Evolutionary conservation across 2,113 vertebrate species (phyloP).

Genomic region (Antigone vipio): DNA sequence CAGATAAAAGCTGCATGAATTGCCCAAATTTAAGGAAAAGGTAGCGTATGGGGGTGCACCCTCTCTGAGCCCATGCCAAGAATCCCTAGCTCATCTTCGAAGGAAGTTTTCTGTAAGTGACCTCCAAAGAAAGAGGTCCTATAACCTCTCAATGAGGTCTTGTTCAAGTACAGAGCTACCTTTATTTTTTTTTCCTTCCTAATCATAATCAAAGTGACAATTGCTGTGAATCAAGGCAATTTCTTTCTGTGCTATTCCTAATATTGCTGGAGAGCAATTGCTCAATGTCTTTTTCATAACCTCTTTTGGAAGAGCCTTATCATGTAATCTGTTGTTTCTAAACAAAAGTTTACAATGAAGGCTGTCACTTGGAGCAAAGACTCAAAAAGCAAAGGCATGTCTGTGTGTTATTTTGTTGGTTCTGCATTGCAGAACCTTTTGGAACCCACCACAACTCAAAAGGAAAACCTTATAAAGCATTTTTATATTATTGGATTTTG

Average conservation of each 20-base stretch:
- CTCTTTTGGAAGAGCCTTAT: constrained; percentile 40
- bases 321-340: constrained; percentile 43
- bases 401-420: not conserved
- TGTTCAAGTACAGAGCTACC: not conserved
- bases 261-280: constrained; percentile 29
- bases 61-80: not conserved
- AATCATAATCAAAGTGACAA: not conserved
- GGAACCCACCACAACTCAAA: constrained; percentile 3
- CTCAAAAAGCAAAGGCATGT: not conserved
- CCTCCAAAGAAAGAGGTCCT: not conserved
- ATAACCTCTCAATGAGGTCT: not conserved
- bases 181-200: not conserved
- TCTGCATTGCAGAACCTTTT: constrained; percentile 34
- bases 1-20: not conserved
- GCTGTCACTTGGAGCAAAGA: constrained; percentile 13
- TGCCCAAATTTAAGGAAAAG: not conserved
- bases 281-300: constrained; percentile 33
- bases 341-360: constrained; percentile 45
- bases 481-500: constrained; percentile 62
- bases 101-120: not conserved
- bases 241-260: not conserved
- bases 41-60: not conserved
- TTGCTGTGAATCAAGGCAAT: not conserved
- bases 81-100: not conserved
- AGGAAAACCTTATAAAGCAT: constrained; percentile 44